Percentiles rank a stretch among this genome's conserved stretches.
Conservation (phyloP, 2,797 vertebrate species). For the Sebastes steindachneri region DNA sequence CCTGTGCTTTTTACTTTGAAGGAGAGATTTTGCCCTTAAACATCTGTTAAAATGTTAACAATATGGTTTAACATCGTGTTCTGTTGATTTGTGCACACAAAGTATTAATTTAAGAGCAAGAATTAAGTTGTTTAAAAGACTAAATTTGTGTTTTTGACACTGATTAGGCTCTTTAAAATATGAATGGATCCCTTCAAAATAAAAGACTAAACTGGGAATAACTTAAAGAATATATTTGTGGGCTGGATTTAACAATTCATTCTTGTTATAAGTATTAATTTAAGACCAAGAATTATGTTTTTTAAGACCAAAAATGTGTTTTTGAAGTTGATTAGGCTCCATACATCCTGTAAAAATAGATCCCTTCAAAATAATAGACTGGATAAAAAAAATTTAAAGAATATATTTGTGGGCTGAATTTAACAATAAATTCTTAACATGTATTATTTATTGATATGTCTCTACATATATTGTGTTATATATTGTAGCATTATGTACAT, state of each 20-base stretch:
- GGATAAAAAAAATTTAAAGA: too few relatives aligned
- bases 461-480: not conserved
- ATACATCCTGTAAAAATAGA: too few relatives aligned
- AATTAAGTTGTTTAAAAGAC: not conserved
- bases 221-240: not conserved
- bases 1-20: not conserved
- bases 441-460: not conserved
- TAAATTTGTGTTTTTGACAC: not conserved
- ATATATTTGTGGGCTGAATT: not conserved
- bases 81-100: not conserved
- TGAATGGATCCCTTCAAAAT: not conserved
- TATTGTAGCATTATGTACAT: too few relatives aligned
- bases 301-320: not conserved
- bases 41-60: not conserved
- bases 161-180: not conserved
- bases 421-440: not conserved
- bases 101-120: not conserved
- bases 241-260: not conserved
- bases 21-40: not conserved
- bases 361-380: too few relatives aligned
- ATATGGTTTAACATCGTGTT: fast-evolving
- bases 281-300: not conserved
- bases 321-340: fast-evolving
- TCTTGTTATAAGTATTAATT: not conserved
- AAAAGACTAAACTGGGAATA: not conserved